Conservation (phyloP, 2,888 invertebrate species). For the Spicauda simplicius region DNA sequence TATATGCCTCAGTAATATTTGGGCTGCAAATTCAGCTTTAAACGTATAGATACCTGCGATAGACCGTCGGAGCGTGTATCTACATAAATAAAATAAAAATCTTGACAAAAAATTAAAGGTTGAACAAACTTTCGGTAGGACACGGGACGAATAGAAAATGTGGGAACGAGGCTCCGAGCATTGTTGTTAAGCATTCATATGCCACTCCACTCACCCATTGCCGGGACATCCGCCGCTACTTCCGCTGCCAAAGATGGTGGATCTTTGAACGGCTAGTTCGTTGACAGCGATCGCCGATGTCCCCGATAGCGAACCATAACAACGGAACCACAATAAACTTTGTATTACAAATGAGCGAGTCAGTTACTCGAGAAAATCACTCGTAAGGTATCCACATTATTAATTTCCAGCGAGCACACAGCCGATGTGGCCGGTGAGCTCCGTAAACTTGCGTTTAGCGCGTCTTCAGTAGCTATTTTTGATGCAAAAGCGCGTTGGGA, state of each 20-base stretch:
- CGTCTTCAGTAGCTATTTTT: slow-evolving; percentile 83
- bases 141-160: slow-evolving; percentile 81
- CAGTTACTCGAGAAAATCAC: slow-evolving; percentile 42
- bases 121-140: slow-evolving; percentile 81
- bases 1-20: background rate
- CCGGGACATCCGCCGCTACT: slow-evolving; percentile 82
- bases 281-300: slow-evolving; percentile 69
- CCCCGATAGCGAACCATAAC: slow-evolving; percentile 58
- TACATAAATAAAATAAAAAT: slow-evolving; percentile 48
- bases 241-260: slow-evolving; percentile 84
- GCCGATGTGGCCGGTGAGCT: slow-evolving; percentile 69
- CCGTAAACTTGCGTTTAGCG: slow-evolving; percentile 77
- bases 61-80: too few relatives aligned
- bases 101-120: slow-evolving; percentile 78
- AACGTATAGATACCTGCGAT: too few relatives aligned
- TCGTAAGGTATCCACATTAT: slow-evolving; percentile 43
- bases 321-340: slow-evolving; percentile 51
- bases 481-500: slow-evolving; percentile 81
- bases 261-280: slow-evolving; percentile 75
- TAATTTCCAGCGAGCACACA: slow-evolving; percentile 56
- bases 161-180: slow-evolving; percentile 71
- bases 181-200: slow-evolving; percentile 81
- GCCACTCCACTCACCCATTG: slow-evolving; percentile 79
- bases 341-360: slow-evolving; percentile 45
- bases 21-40: slow-evolving; percentile 8